Evolutionary conservation across 2,113 vertebrate genomes (phyloP).

Genomic region (Peromyscus leucopus): DNA sequence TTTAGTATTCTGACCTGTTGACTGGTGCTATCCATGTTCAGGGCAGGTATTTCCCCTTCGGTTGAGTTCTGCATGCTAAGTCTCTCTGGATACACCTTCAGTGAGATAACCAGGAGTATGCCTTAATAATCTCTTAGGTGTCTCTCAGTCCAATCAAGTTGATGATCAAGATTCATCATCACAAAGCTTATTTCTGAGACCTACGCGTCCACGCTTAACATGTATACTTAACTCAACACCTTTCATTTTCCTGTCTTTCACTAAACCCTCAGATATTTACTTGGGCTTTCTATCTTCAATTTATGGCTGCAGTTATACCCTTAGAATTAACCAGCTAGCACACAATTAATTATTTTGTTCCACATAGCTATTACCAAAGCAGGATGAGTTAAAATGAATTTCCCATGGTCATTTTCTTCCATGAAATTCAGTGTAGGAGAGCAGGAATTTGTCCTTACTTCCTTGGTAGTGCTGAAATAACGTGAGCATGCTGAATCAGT

Average conservation of each 20-base stretch:
- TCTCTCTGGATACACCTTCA: not conserved
- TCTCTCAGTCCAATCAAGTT: not conserved
- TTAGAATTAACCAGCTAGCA: not conserved
- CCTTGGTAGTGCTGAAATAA: not conserved
- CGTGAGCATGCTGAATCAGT: not conserved
- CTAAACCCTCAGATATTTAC: not conserved
- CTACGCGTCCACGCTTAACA: not conserved
- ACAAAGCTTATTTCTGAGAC: constrained; percentile 18
- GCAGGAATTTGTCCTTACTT: not conserved
- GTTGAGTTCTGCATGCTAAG: not conserved
- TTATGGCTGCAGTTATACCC: not conserved
- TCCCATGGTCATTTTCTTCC: not conserved
- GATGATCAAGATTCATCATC: not conserved
- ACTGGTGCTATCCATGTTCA: not conserved
- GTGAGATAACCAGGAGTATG: not conserved
- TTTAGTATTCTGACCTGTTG: not conserved
- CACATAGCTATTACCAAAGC: not conserved
- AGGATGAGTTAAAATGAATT: not conserved
- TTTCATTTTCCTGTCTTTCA: not conserved
- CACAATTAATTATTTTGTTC: not conserved
- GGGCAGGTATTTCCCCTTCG: not conserved
- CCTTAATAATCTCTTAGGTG: not conserved
- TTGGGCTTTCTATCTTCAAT: not conserved
- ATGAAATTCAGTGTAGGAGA: not conserved
- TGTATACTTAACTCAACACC: not conserved